Evolutionary conservation across 2,888 invertebrate species (phyloP).

Genomic region (Bhutanitis thaidina): DNA sequence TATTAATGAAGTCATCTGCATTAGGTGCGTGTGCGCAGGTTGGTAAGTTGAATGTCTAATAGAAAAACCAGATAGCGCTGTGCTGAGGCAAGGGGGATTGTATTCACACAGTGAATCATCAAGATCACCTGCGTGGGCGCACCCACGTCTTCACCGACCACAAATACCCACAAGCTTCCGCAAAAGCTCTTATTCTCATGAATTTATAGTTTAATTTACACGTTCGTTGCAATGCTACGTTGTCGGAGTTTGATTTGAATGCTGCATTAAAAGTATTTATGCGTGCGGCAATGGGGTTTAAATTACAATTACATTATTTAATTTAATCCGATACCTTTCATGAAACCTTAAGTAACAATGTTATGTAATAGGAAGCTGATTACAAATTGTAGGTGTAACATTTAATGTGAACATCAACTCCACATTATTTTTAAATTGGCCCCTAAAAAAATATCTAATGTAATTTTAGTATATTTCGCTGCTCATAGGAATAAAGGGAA

Average conservation of each 20-base stretch:
- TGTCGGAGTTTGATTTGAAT: neutral
- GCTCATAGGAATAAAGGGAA: too few species aligned
- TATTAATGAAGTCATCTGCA: too few species aligned
- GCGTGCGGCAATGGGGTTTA: slow-evolving; percentile 16
- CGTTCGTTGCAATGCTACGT: neutral
- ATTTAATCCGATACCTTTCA: neutral
- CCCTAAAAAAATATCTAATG: too few species aligned
- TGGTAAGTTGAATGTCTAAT: too few species aligned
- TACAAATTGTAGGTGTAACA: too few species aligned
- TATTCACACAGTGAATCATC: slow-evolving; percentile 38
- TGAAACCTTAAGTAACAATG: neutral
- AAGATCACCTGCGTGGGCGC: slow-evolving; percentile 21
- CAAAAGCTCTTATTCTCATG: neutral
- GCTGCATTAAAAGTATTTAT: neutral
- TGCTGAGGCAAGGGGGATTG: slow-evolving; percentile 30
- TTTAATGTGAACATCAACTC: too few species aligned
- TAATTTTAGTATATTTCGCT: too few species aligned
- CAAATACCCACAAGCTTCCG: too few species aligned
- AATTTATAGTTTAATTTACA: neutral
- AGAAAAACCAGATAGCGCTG: slow-evolving; percentile 25
- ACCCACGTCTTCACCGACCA: slow-evolving; percentile 1
- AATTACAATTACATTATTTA: neutral
- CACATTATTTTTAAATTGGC: too few species aligned
- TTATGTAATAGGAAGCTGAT: neutral
- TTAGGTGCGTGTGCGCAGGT: too few species aligned